These are phyloP conservation scores for Echinarachnius parma DNA, from an alignment of 53 echinoderm and acorn worm species.

Conservation along the genomic window DNA sequence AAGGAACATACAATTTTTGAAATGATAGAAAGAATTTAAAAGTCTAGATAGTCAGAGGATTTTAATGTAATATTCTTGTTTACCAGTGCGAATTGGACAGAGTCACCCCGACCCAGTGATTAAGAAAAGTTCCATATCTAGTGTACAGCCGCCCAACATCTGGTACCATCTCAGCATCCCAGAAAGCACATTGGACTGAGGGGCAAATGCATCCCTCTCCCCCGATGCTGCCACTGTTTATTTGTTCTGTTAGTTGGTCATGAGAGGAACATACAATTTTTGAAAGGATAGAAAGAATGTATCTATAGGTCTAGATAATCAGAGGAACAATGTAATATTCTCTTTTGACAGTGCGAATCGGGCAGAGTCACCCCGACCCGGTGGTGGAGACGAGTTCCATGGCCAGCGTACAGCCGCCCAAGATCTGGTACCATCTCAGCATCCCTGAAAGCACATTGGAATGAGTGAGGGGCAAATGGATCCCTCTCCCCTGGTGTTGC, in stretches of 20 bases:
- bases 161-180: slow-evolving; percentile 85
- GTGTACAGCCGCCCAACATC: slow-evolving; percentile 91
- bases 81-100: slow-evolving; percentile 77
- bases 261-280: too few species aligned
- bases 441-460: slow-evolving; percentile 90
- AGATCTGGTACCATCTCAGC: slow-evolving; percentile 77
- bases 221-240: too few species aligned
- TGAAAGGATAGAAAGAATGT: too few species aligned
- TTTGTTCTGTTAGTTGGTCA: too few species aligned
- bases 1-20: neutral
- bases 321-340: too few species aligned
- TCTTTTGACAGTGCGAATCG: slow-evolving; percentile 92
- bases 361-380: slow-evolving; percentile 81
- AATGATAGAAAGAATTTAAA: too few species aligned
- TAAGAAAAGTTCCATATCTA: slow-evolving; percentile 92
- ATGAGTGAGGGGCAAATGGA: too few species aligned
- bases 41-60: neutral
- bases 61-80: neutral
- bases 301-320: too few species aligned
- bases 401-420: slow-evolving; percentile 92
- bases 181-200: too few species aligned
- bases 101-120: slow-evolving; percentile 90
- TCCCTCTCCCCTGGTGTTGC: too few species aligned
- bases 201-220: too few species aligned
- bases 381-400: slow-evolving; percentile 97